Evolutionary conservation across 2,797 vertebrate species (phyloP).

Genomic region (Salarias fasciatus): DNA sequence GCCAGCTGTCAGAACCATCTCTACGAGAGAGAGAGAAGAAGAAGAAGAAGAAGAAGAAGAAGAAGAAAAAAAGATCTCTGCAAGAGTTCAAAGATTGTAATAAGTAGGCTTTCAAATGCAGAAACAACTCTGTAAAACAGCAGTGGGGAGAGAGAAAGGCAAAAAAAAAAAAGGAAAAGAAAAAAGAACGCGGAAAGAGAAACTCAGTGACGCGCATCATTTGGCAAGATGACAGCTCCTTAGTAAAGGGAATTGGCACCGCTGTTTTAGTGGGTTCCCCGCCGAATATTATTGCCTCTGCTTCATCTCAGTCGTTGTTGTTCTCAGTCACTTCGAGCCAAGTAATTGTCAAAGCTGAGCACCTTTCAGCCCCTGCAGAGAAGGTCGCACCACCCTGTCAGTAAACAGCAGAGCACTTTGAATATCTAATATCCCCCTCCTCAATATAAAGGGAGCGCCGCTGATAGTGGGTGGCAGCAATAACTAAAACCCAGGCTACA

Average conservation of each 20-base stretch:
- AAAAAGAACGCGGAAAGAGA: constrained; percentile 26
- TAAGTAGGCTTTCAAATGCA: constrained; percentile 57
- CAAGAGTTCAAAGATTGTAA: constrained; percentile 62
- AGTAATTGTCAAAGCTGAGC: constrained; percentile 80
- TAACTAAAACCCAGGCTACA: constrained; percentile 52
- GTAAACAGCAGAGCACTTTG: constrained; percentile 69
- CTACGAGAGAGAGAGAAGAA: constrained; percentile 5
- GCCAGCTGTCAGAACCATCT: constrained; percentile 51
- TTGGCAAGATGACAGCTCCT: constrained; percentile 74
- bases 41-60: too few species aligned
- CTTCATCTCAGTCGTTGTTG: constrained; percentile 69
- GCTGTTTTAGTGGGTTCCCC: constrained; percentile 65
- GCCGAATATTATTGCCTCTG: constrained; percentile 64
- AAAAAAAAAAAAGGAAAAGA: constrained; percentile 1
- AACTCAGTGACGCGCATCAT: constrained; percentile 62
- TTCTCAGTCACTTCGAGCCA: constrained; percentile 76
- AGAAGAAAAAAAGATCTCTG: constrained; percentile 1
- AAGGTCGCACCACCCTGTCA: constrained; percentile 66
- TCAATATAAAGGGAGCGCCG: constrained; percentile 47
- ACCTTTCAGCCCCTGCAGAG: constrained; percentile 71
- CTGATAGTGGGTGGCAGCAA: constrained; percentile 61
- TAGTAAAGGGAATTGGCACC: constrained; percentile 64
- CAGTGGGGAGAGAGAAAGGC: not conserved
- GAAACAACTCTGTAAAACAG: constrained; percentile 52
- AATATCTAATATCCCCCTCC: constrained; percentile 71